Conservation (phyloP, 2,113 vertebrate genomes). For the Donacobius atricapilla region DNA sequence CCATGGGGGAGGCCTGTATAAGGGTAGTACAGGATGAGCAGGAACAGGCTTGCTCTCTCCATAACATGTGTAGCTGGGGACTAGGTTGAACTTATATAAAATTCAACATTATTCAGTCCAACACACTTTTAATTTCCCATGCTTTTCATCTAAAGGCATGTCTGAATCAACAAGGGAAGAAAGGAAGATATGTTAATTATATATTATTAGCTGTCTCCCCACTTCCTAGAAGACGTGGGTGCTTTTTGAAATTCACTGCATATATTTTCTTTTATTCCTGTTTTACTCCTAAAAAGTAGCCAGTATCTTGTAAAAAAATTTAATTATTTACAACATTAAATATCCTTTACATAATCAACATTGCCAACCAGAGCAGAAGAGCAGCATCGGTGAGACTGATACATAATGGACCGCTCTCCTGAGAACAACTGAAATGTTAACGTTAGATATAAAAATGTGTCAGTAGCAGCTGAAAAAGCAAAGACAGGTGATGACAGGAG, state of each 20-base stretch:
- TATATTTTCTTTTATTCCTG: not conserved
- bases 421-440: not conserved
- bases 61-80: not conserved
- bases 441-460: not conserved
- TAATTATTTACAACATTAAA: not conserved
- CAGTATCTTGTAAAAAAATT: not conserved
- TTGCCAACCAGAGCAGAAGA: not conserved
- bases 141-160: not conserved
- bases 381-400: not conserved
- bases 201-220: not conserved
- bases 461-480: not conserved
- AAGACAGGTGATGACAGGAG: not conserved
- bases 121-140: not conserved
- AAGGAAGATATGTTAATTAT: slow-evolving; percentile 23
- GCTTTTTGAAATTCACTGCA: not conserved
- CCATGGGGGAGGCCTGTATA: too few relatives aligned
- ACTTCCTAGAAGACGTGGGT: not conserved
- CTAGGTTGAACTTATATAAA: not conserved
- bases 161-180: not conserved
- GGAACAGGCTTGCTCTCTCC: not conserved
- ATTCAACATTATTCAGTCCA: not conserved
- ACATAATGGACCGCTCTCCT: not conserved
- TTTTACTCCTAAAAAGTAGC: not conserved
- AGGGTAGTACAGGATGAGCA: not conserved
- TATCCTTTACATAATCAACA: not conserved